Percentiles rank a stretch among this genome's conserved stretches.
Conservation (phyloP, 2,888 invertebrate species). For the Harmothoe impar region DNA sequence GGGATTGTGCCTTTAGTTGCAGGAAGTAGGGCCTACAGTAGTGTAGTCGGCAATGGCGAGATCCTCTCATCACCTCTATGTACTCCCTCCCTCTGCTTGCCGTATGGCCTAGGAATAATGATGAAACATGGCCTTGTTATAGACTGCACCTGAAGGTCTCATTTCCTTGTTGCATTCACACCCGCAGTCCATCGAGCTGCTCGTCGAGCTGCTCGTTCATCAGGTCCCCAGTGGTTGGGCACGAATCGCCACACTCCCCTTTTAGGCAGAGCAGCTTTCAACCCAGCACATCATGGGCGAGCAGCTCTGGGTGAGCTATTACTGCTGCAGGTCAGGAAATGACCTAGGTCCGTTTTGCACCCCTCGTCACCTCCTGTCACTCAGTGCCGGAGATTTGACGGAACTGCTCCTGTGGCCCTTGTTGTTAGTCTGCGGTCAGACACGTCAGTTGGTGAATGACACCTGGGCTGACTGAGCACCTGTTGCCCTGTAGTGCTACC, state of each 20-base stretch:
- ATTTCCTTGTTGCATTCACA: conserved; percentile 51
- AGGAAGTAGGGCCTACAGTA: background rate
- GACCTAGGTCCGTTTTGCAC: background rate
- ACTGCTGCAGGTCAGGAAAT: conserved; percentile 23
- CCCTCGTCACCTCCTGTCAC: background rate
- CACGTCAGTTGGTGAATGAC: background rate
- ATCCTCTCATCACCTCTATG: background rate
- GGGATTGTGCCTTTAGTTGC: background rate
- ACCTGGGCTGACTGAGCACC: background rate
- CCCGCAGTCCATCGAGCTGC: background rate
- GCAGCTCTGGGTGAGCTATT: conserved; percentile 26
- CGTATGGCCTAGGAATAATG: background rate
- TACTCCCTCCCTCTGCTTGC: background rate
- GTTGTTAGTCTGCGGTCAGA: background rate
- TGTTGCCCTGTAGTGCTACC: background rate
- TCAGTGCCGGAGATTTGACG: background rate
- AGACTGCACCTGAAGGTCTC: conserved; percentile 42
- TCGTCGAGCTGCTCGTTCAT: background rate
- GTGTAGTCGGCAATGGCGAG: too few relatives aligned
- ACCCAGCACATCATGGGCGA: conserved; percentile 4
- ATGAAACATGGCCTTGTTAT: conserved; percentile 50
- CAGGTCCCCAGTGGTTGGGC: background rate
- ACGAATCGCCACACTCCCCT: background rate
- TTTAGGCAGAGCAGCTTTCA: background rate
- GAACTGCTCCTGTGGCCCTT: conserved; percentile 8